phyloP scores from a whole-genome alignment of 2,113 vertebrate genomes.

The Brachirus orientalis region DNA sequence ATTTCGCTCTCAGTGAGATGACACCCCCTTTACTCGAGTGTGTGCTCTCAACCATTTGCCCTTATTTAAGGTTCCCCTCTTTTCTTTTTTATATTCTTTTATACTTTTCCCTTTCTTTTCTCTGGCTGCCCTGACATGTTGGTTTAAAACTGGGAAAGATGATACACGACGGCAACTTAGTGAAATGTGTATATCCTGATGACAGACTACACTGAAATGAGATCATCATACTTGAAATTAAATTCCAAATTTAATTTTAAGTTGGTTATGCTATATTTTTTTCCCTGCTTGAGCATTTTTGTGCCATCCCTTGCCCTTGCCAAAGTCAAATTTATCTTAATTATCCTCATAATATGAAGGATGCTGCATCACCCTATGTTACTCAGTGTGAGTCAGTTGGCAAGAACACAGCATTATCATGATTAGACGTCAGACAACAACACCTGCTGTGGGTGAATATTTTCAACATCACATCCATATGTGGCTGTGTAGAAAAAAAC shows the following conservation, averaged over 20 bases:
- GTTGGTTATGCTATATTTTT: too few species aligned
- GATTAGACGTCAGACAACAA: slow-evolving; percentile 5
- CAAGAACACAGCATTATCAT: slow-evolving; percentile 7
- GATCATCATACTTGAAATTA: too few species aligned
- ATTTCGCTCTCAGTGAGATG: slow-evolving; percentile 31
- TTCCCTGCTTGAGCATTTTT: too few species aligned
- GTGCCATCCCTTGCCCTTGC: slow-evolving; percentile 5
- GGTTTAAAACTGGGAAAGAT: slow-evolving; percentile 21
- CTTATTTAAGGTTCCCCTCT: slow-evolving; percentile 13
- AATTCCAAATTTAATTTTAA: not conserved
- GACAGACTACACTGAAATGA: slow-evolving; percentile 10
- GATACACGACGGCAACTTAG: slow-evolving; percentile 37
- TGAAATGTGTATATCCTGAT: slow-evolving; percentile 36
- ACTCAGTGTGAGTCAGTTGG: slow-evolving; percentile 41
- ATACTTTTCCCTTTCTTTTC: not conserved
- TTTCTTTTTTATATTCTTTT: not conserved
- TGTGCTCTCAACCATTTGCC: slow-evolving; percentile 35
- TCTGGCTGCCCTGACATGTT: slow-evolving; percentile 17
- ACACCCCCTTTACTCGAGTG: slow-evolving; percentile 31
- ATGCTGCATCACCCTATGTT: slow-evolving; percentile 30
- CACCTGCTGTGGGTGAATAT: slow-evolving; percentile 4
- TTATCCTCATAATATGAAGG: slow-evolving; percentile 32
- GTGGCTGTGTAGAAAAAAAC: not conserved
- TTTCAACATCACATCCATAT: not conserved
- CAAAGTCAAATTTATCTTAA: slow-evolving; percentile 42